Evolutionary conservation across 2,797 vertebrate genomes (phyloP).

Genomic region (Bradypodion pumilum): DNA sequence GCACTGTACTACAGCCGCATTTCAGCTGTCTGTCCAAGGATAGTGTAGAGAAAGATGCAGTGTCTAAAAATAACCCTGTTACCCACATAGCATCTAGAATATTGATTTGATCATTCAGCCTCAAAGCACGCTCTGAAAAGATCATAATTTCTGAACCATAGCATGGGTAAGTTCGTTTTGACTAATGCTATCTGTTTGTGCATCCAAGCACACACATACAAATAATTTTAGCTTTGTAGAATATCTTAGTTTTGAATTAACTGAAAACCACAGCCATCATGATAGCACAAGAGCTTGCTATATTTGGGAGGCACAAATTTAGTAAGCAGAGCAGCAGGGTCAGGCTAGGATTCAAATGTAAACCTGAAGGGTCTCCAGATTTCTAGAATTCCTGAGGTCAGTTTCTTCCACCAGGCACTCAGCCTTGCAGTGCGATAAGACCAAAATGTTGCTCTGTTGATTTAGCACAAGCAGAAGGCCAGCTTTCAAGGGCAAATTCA

Average conservation of each 20-base stretch:
- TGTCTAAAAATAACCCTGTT: constrained; percentile 47
- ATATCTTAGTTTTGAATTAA: neutral
- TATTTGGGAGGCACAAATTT: neutral
- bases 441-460: neutral
- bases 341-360: neutral
- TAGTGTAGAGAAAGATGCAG: neutral
- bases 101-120: constrained; percentile 12
- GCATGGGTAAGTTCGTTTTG: neutral
- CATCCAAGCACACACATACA: neutral
- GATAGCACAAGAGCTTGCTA: neutral
- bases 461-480: neutral
- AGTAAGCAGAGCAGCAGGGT: neutral
- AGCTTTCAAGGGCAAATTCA: neutral
- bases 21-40: neutral
- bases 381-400: neutral
- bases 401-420: neutral
- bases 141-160: neutral
- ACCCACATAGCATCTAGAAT: constrained; percentile 23
- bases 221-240: neutral
- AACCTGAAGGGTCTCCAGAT: neutral
- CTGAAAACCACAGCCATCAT: neutral
- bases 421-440: neutral
- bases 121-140: constrained; percentile 17
- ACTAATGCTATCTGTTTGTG: neutral
- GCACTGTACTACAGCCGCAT: neutral